A percentile compares a stretch with the other conserved stretches of the same genome.
phyloP scores from a whole-genome alignment of 2,888 invertebrate genomes.

The Eurytoma adleriae region DNA sequence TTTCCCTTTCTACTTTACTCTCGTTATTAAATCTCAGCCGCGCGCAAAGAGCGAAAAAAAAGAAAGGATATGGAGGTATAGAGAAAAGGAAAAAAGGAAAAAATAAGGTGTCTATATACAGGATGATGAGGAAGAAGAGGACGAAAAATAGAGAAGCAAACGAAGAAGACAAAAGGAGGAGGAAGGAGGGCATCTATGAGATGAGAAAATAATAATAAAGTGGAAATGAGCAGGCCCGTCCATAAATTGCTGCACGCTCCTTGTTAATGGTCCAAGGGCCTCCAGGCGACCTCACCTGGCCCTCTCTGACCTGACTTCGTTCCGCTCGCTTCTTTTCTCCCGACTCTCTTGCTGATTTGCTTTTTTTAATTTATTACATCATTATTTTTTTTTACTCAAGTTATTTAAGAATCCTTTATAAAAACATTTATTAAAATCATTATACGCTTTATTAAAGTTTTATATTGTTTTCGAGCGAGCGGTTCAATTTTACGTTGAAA shows the following conservation, averaged over 20 bases:
- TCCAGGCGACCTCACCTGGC: constrained; percentile 72
- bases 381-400: neutral
- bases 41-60: constrained; percentile 44
- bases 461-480: too few relatives aligned
- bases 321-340: constrained; percentile 33
- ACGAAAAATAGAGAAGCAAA: constrained; percentile 54
- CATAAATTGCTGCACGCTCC: constrained; percentile 75
- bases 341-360: constrained; percentile 44
- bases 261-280: constrained; percentile 75
- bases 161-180: constrained; percentile 54
- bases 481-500: too few relatives aligned
- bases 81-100: constrained; percentile 3
- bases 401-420: too few relatives aligned
- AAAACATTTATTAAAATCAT: too few relatives aligned
- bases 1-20: constrained; percentile 44
- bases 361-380: constrained; percentile 20
- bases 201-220: constrained; percentile 76
- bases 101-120: constrained; percentile 15
- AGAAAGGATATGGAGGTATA: constrained; percentile 4
- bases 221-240: constrained; percentile 75
- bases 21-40: constrained; percentile 56
- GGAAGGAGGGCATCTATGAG: constrained; percentile 72
- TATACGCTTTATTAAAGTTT: too few relatives aligned
- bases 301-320: constrained; percentile 71
- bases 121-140: constrained; percentile 2